These are phyloP conservation scores for Taeniopygia guttata DNA, from an alignment of 2,797 vertebrate genomes.

Conservation along the genomic window DNA sequence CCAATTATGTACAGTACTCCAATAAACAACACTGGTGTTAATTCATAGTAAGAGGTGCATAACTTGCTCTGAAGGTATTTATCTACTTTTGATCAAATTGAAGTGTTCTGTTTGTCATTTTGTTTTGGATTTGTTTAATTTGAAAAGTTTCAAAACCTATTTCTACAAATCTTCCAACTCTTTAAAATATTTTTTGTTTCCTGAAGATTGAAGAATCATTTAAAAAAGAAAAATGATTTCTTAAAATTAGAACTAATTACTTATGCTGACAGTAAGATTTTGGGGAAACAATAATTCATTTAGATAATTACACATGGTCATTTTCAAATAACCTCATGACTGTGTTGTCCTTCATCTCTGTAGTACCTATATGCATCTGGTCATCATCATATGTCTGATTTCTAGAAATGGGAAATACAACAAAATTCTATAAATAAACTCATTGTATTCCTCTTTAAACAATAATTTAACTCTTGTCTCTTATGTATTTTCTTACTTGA, in stretches of 20 bases:
- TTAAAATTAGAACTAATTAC: neutral
- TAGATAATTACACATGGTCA: neutral
- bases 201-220: neutral
- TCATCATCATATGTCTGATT: neutral
- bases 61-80: neutral
- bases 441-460: neutral
- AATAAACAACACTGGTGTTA: neutral
- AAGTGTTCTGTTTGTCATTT: neutral
- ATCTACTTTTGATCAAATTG: neutral
- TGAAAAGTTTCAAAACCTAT: neutral
- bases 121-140: neutral
- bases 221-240: fast-evolving
- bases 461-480: neutral
- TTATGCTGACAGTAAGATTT: neutral
- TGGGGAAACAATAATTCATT: neutral
- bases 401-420: neutral
- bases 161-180: neutral
- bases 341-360: neutral
- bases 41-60: neutral
- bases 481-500: neutral
- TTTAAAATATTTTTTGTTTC: neutral
- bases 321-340: neutral
- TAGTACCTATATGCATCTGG: neutral
- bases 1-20: neutral
- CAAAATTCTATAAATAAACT: neutral